Percentiles rank a stretch among this genome's conserved stretches.
Conservation (phyloP, 2,797 vertebrate species). For the Schizopygopsis malacanthus region DNA sequence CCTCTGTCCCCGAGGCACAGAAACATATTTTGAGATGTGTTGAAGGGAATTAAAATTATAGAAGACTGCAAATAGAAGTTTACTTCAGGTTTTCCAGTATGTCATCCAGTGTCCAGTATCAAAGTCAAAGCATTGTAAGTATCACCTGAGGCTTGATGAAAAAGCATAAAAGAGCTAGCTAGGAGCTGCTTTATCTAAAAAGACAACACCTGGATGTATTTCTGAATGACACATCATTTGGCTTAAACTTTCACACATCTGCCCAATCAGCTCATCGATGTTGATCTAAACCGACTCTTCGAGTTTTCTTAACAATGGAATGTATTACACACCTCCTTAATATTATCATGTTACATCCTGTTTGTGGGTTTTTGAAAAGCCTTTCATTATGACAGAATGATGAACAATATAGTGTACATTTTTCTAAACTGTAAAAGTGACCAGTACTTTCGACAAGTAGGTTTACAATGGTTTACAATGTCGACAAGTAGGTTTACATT, state of each 20-base stretch:
- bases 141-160: constrained; percentile 11
- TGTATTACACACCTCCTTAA: background rate
- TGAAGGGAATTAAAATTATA: constrained; percentile 16
- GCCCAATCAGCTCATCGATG: constrained; percentile 3
- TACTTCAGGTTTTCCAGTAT: constrained; percentile 14
- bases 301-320: constrained; percentile 26
- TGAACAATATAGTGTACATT: background rate
- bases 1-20: background rate
- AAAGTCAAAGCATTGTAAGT: background rate
- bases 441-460: background rate
- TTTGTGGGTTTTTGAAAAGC: constrained; percentile 2
- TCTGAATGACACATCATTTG: constrained; percentile 20
- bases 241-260: constrained; percentile 14
- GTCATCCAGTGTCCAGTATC: constrained; percentile 32
- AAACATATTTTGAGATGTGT: constrained; percentile 13
- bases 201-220: constrained; percentile 16
- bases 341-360: constrained; percentile 31
- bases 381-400: background rate
- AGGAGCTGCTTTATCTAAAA: background rate
- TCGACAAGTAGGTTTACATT: background rate
- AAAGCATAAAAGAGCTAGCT: background rate
- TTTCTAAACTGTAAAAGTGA: background rate
- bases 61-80: constrained; percentile 18
- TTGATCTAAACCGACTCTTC: constrained; percentile 29
- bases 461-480: background rate